Base-by-base conservation (phyloP, 2,888 invertebrate species). In the Cactoblastis cactorum region DNA sequence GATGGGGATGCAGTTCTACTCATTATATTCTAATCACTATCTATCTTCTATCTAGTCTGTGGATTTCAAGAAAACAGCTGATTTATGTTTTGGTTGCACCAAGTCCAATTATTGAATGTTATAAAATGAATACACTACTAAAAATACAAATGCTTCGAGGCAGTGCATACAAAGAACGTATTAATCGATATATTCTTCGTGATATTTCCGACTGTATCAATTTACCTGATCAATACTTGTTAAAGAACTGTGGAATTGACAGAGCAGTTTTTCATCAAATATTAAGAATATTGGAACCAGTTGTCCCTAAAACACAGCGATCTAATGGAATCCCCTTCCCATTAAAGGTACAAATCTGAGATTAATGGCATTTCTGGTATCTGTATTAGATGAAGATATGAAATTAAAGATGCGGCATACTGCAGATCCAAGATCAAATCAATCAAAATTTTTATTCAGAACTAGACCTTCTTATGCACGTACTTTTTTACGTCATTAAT, bases 251-350 rank as follows among this genome's bases (percentile, higher is more conserved):
- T 62, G 66, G 71, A n/a, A 59, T 80, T 5, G 77, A 73, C 51
- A 65, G 60, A 57, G 33, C 47, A 1, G 65, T 80, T 28, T 80
- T 76, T 46, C 74, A 77, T 54, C 68, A 72, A 53, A 59, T 80
- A 38, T 52, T 80, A 28, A 64, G 63, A 51, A 72, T 78, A 60
- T 52, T 80, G 35, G 77, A 78, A 55, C 77, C 79, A 19, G 69
- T 80, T 4, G 74, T 80, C 3, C 78, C 80, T 0, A 74, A 71
- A 54, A 77, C 73, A 17, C 77, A 76, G 49, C 66, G 78, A 45
- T 77, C 79, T 2, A 80, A 77, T 61, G 77, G 80, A 19, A 80
- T 80, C 57, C 80, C 80, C 34, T 78, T 80, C 54, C 74, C 79
- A 52, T 52, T 79, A 28, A 80, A 80, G 73, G 80, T 77, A 57